These are phyloP conservation scores for Gymnodraco acuticeps DNA, from an alignment of 2,797 vertebrate genomes.

Conservation along the genomic window DNA sequence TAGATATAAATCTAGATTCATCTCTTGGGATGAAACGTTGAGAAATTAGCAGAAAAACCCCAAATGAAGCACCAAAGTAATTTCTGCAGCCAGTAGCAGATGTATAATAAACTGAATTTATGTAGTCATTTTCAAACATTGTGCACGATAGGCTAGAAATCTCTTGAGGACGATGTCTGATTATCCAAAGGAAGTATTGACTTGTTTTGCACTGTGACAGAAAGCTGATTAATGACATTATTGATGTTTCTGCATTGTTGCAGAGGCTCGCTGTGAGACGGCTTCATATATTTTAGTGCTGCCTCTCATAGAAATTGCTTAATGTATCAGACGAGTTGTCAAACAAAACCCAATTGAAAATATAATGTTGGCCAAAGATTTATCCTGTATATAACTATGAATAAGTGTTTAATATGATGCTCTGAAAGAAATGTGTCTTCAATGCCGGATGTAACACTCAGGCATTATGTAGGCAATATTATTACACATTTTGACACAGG, in stretches of 20 bases:
- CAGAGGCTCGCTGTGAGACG: constrained; percentile 1
- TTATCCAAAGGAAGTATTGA: constrained; percentile 26
- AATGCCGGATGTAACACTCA: constrained; percentile 15
- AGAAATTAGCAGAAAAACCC: neutral
- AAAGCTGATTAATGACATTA: constrained; percentile 51
- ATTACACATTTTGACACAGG: neutral
- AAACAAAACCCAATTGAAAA: constrained; percentile 10
- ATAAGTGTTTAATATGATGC: constrained; percentile 13
- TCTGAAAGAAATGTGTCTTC: constrained; percentile 8
- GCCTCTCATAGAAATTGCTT: constrained; percentile 15
- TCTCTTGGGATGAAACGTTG: neutral
- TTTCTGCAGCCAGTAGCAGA: neutral
- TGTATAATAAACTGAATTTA: neutral
- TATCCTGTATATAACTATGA: neutral
- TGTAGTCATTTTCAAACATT: too few species aligned
- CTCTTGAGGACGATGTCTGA: constrained; percentile 23
- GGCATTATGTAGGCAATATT: neutral
- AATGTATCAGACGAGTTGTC: constrained; percentile 32
- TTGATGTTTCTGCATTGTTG: constrained; percentile 40
- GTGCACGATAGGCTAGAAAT: neutral
- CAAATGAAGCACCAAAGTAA: neutral
- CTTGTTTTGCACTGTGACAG: constrained; percentile 44
- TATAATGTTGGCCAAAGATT: constrained; percentile 1
- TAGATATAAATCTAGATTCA: neutral
- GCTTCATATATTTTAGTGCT: constrained; percentile 38